Evolutionary conservation across 2,888 invertebrate species (phyloP), one percentile per base, ranked within the genome.

Genomic region (Ennomos quercinarius): DNA sequence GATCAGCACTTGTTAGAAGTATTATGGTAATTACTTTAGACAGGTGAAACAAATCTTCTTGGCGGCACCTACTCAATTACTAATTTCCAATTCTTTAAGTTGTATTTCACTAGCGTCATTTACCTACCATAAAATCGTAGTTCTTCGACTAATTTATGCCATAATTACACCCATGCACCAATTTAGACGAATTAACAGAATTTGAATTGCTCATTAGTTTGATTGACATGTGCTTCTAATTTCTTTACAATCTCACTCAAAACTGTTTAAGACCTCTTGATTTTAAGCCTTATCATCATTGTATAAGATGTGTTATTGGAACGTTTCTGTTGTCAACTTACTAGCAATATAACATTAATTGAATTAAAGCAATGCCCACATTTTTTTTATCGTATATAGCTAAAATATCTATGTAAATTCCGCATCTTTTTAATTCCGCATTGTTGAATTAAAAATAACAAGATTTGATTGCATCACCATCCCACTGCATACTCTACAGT

Each of bases 121-220:
- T 61, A 41, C 57, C 57, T 54, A 64, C 61, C 61, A 68, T 68
- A 68, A 68, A 68, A 61, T 63, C 54, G 68, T 68, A 63, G 57
- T 57, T 64, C 56, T 63, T 57, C 48, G 56, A 65, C 65, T 69
- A 69, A 69, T 73, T 78, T 74, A 73, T 74, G 73, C 74, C 73
- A 76, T 78, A 77, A 80, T 78, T 77, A 77, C 71, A 65, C 58
- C 56, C 67, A 71, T 81, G 83, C 80, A 83, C 78, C 79, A 77
- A 78, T 81, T 79, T 77, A 77, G 81, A 73, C 76, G 84, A 87
- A 89, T 89, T 89, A 89, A 86, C 84, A 77, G 70, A 85, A 89
- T 89, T 89, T 85, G 86, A 87, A 89, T 88, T 87, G 86, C 84
- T 89, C 87, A 88, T 89, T 86, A 87, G 78, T 72, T 74, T 89